Percentiles rank a stretch among this genome's conserved stretches.
Conservation (phyloP, 2,113 vertebrate genomes). For the Anguilla japonica region DNA sequence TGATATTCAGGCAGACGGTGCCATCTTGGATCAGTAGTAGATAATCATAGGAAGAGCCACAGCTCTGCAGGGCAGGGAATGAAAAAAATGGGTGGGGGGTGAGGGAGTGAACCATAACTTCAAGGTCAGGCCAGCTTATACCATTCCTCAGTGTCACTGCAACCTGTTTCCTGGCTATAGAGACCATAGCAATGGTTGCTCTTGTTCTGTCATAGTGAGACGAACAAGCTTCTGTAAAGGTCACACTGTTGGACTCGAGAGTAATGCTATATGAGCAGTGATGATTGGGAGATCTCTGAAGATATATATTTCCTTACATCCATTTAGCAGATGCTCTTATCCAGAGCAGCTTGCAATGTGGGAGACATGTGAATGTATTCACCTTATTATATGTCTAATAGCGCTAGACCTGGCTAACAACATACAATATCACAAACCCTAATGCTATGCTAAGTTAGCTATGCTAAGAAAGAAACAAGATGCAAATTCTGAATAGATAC, state of each 20-base stretch:
- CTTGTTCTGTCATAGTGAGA: background rate
- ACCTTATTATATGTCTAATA: too few relatives aligned
- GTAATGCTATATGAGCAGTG: background rate
- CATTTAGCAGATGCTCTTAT: too few relatives aligned
- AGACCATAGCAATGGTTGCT: constrained; percentile 32
- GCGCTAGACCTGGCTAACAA: too few relatives aligned
- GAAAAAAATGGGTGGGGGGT: background rate
- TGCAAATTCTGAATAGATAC: too few relatives aligned
- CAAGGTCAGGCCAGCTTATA: background rate
- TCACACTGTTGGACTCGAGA: too few relatives aligned
- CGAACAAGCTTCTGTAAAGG: background rate
- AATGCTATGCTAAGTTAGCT: too few relatives aligned
- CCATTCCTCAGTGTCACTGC: constrained; percentile 8
- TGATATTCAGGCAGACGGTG: background rate
- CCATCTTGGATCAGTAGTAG: background rate
- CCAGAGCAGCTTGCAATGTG: too few relatives aligned
- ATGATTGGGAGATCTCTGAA: background rate
- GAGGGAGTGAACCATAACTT: background rate
- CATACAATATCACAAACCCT: too few relatives aligned
- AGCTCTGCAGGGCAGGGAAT: background rate
- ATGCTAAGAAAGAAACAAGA: too few relatives aligned
- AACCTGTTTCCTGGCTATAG: background rate
- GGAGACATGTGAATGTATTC: too few relatives aligned
- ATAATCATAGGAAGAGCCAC: background rate
- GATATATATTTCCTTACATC: too few relatives aligned